phyloP scores from a whole-genome alignment of 2,797 vertebrate species.

The Bradypodion ventrale region DNA sequence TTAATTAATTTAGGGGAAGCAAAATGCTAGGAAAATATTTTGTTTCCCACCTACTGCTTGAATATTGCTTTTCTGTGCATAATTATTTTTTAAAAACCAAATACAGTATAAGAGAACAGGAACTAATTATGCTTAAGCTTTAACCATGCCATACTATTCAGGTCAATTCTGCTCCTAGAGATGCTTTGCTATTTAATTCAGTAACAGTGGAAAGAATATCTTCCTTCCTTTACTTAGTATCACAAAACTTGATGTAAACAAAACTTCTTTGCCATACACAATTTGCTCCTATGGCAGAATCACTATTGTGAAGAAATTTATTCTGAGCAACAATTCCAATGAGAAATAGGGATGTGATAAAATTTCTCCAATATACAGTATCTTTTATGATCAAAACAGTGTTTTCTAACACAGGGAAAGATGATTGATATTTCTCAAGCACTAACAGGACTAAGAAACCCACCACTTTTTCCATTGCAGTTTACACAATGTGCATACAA shows the following conservation, averaged over 20 bases:
- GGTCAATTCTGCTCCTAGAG: not conserved
- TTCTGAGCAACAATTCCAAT: not conserved
- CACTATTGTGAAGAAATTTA: constrained; percentile 29
- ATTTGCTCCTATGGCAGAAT: constrained; percentile 46
- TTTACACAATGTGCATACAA: no score
- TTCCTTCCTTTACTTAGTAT: not conserved
- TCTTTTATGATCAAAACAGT: no score
- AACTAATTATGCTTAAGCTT: not conserved
- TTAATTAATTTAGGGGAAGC: constrained; percentile 69
- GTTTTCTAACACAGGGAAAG: no score
- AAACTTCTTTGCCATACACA: constrained; percentile 17
- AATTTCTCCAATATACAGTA: no score
- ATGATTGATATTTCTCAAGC: no score
- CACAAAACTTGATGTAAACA: constrained; percentile 29
- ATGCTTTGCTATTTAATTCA: not conserved
- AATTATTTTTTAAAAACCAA: not conserved
- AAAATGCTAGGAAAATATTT: constrained; percentile 49
- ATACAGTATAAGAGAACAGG: not conserved
- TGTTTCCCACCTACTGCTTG: constrained; percentile 30
- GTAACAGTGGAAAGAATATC: not conserved
- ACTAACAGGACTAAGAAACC: no score
- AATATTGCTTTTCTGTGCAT: constrained; percentile 15
- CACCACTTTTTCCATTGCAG: no score
- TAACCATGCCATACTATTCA: not conserved
- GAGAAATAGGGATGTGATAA: constrained; percentile 39